Evolutionary conservation across 2,888 invertebrate genomes (phyloP), one percentile per base, ranked within the genome.

Genomic region (Coecobrya sp.): DNA sequence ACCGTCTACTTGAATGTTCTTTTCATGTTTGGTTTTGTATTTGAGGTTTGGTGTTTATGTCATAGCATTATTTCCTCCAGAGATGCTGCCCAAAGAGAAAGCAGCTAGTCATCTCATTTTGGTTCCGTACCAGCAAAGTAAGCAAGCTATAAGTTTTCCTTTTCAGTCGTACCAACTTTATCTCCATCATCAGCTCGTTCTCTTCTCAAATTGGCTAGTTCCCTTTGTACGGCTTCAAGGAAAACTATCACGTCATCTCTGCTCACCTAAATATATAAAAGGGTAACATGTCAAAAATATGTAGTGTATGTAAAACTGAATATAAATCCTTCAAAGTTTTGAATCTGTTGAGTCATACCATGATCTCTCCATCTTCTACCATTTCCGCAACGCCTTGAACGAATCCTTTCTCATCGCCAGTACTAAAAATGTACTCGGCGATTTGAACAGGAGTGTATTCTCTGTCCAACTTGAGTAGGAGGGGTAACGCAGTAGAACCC

Each of bases 381-480:
- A 76, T 76, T 45, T 76, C 76, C 11, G 76, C 22, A 76, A 76
- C 49, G 3, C 45, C 45, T 76, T 76, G 76, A 13, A n/a, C 27
- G 49, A 76, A 49, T 22, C 76, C 49, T n/a, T 76, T 76, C 22
- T 76, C 76, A 22, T 76, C 76, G 42, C 49, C 76, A 7, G 76
- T 76, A 13, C 1, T 22, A 2, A 22, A 49, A 22, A 76, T 76
- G n/a, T 76, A 76, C 8, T 76, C 76, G 1, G 76, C 76, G 11
- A 76, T 76, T 49, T 76, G 16, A 1, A 22, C 2, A 10, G 76
- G 76, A 25, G 76, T 76, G 22, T 76, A 76, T 13, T 76, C 25
- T 76, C 49, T 76, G 22, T 76, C 49, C 7, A 76, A 16, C n/a
- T 76, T 76, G 0, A 76, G 16, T 7, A 76, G n/a, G 1, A 73